Percentiles rank a stretch among this genome's conserved stretches.
Evolutionary conservation across 1,140 invertebrate species (phyloP).

Genomic region (Zaprionus camerounensis): DNA sequence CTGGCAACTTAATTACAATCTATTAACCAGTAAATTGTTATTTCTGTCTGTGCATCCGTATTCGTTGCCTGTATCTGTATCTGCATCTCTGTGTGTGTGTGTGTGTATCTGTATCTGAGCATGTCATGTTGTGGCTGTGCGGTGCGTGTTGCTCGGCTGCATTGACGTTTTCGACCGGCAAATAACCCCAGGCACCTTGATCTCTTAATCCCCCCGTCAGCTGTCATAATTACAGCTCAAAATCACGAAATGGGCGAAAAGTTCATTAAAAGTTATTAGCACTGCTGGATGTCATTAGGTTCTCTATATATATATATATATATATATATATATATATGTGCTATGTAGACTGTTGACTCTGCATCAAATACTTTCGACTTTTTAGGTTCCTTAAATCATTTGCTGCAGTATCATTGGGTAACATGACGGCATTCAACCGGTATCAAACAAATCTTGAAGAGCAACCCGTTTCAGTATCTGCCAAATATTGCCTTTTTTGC

Average conservation of each 20-base stretch:
- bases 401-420: not conserved
- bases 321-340: too few species aligned
- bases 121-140: conserved; percentile 5
- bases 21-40: conserved; percentile 52
- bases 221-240: conserved; percentile 36
- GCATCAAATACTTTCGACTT: not conserved
- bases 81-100: not conserved
- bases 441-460: not conserved
- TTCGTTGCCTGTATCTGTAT: not conserved
- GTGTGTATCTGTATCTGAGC: conserved; percentile 9
- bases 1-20: conserved; percentile 53
- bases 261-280: conserved; percentile 20
- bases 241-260: conserved; percentile 8
- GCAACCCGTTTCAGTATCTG: not conserved
- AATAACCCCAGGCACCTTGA: conserved; percentile 38
- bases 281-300: conserved; percentile 7
- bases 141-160: conserved; percentile 45
- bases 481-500: not conserved
- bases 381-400: not conserved
- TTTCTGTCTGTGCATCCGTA: not conserved
- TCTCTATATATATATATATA: too few species aligned
- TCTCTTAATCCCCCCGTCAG: conserved; percentile 22
- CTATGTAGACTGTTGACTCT: not conserved
- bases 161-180: conserved; percentile 19
- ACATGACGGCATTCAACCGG: not conserved